Percentiles rank a stretch among this genome's conserved stretches.
phyloP scores from a whole-genome alignment of 1,140 invertebrate genomes.

The Drosophila nasuta region DNA sequence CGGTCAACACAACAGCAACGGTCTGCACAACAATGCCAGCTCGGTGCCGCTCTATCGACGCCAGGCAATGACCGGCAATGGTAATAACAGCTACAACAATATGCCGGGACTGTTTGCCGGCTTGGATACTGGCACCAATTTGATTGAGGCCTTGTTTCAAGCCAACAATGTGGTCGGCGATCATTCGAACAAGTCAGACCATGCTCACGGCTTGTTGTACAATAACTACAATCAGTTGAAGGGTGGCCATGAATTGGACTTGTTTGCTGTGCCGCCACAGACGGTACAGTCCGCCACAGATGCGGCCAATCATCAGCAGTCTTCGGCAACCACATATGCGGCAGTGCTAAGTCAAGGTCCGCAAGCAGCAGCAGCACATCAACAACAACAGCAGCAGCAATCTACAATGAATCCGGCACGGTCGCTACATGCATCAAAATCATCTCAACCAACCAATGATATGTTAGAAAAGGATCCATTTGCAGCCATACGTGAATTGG shows the following conservation, averaged over 20 bases:
- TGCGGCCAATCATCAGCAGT: constrained; percentile 57
- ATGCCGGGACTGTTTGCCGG: constrained; percentile 63
- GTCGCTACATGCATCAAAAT: constrained; percentile 39
- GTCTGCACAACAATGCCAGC: constrained; percentile 61
- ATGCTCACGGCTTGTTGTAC: constrained; percentile 66
- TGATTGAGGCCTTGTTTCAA: constrained; percentile 77
- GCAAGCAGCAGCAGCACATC: constrained; percentile 49
- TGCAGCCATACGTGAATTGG: constrained; percentile 82
- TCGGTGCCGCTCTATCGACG: constrained; percentile 86
- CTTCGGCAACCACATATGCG: constrained; percentile 84
- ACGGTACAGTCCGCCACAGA: constrained; percentile 26
- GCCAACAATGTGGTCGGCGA: constrained; percentile 65
- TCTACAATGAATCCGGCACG: constrained; percentile 34
- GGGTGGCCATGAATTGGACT: constrained; percentile 66
- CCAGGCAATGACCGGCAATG: constrained; percentile 81
- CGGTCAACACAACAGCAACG: constrained; percentile 40
- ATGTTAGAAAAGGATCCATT: constrained; percentile 82
- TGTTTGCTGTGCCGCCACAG: constrained; percentile 62
- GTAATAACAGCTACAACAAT: constrained; percentile 71
- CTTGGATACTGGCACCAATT: constrained; percentile 61
- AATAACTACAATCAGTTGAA: constrained; percentile 73
- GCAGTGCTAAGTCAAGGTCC: constrained; percentile 85
- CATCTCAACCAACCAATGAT: constrained; percentile 50
- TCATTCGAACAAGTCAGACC: constrained; percentile 67
- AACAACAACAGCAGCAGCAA: constrained; percentile 48